Base-by-base conservation (phyloP, 64 coral and sea anemone species). In the Stylophora pistillata region DNA sequence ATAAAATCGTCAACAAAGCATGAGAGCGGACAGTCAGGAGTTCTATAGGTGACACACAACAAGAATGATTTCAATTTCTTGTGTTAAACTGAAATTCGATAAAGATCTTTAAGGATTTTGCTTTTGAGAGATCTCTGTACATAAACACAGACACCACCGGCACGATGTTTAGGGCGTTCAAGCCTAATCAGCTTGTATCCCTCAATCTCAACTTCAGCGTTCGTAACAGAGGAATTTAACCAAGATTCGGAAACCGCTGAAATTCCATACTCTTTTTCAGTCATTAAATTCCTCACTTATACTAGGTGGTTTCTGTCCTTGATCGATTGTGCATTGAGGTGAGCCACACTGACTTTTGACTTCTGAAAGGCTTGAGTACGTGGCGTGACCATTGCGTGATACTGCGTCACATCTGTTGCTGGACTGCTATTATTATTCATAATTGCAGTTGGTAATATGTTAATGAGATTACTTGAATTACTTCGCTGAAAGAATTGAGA, bases 171-270 rank as follows among this genome's bases (percentile, higher is more conserved):
- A 26, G 29, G 17, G 15, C 88, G 34, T 13, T 90, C 76, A 32
- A 81, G 75, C 78, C 76, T 90, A 14, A 72, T 70, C 30, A 90
- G 58, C 72, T 90, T 90, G 26, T 90, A 89, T n/a, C 88, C 88
- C 9, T 79, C 31, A 70, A 89, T 80, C 25, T 89, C 75, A 10
- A 89, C 60, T 79, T 89, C 88, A 79, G 88, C 75, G 7, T 89
- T 89, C 28, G 74, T 66, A 53, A 89, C 61, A 26, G 87, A 37
- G 60, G 81, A 68, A 69, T 85, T 85, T 66, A 70, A 55, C 63
- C 64, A 56, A 79, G 58, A 41, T 79, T 70, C 74, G 0, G 87
- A 78, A 41, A 79, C 74, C 13, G 58, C 74, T 69, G 79, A 79
- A 37, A 79, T 79, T 58, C 58, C 70, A 57, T 78, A 89, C 56